These are phyloP conservation scores for Melipona quadrifasciata DNA, from an alignment of 1,140 invertebrate genomes.

Conservation along the genomic window DNA sequence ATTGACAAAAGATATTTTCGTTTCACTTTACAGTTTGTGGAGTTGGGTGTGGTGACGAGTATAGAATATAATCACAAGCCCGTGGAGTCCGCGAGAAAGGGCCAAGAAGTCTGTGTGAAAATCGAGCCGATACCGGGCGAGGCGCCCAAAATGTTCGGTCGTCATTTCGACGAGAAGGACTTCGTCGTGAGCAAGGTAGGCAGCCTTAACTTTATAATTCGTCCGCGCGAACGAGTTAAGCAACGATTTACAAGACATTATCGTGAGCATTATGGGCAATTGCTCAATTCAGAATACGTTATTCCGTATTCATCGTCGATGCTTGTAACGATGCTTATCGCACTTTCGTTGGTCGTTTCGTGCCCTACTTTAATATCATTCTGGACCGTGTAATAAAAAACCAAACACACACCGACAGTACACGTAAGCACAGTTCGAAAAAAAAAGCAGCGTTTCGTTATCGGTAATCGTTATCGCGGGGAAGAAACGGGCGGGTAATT, in stretches of 20 bases:
- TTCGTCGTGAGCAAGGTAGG: constrained; percentile 97
- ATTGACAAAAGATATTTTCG: neutral
- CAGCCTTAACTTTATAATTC: neutral
- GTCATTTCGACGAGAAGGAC: constrained; percentile 99
- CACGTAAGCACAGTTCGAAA: too few species aligned
- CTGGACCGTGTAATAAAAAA: neutral
- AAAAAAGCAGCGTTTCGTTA: neutral
- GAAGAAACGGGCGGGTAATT: neutral
- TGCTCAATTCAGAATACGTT: neutral
- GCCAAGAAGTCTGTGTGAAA: constrained; percentile 99
- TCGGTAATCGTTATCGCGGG: neutral
- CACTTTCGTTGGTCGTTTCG: neutral
- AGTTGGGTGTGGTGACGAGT: constrained; percentile 96
- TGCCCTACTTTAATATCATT: neutral
- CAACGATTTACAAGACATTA: neutral
- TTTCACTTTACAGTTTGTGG: constrained; percentile 90
- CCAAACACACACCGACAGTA: neutral
- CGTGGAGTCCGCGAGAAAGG: constrained; percentile 96
- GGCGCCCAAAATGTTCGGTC: constrained; percentile 98
- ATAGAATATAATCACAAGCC: constrained; percentile 96
- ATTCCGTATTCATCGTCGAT: neutral
- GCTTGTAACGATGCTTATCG: neutral
- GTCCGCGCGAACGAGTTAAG: neutral
- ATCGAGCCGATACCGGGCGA: constrained; percentile 98
- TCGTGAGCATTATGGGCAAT: neutral